Base-by-base conservation (phyloP, 2,888 invertebrate genomes). In the Zaprionus bogoriensis region DNA sequence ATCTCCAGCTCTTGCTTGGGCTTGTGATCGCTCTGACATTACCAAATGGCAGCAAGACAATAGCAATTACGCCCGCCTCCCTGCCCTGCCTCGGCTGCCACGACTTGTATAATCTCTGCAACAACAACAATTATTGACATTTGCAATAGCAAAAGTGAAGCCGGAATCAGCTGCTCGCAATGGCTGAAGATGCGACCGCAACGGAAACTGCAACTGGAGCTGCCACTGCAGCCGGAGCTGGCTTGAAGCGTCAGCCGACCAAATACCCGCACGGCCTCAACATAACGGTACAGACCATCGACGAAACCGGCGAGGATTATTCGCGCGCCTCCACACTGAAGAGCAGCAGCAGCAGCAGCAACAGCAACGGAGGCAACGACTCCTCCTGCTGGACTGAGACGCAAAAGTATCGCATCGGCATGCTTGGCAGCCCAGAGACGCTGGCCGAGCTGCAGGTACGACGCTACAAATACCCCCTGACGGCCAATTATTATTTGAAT, bases 231-330 rank as follows among this genome's bases (percentile, higher is more conserved):
- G 46, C 38, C n/a, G 39, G 39, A 19, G 5, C 12, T 10, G 42
- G 25, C 14, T 7, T 89, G 59, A 74, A 81, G 19, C 82, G 89
- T 0, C 89, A 89, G 70, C 75, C 89, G 48, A 89, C 89, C 25
- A 89, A 86, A 63, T 89, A 89, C 74, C 89, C 89, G 10, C 89
- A 89, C 50, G 89, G 89, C 7, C 72, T 89, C 41, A 86, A 82
- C 53, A 82, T 89, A 51, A 88, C 82, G 7, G 87, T 88, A 23
- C 87, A 89, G 54, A 87, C 88, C 1, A 48, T 82, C 32, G 81
- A 67, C 1, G 76, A 74, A 10, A 54, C 36, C 14, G 25, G 52
- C 10, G 71, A 77, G 28, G 76, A 74, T 22, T 87, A 83, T 42
- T 78, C 86, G 27, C 69, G 80, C 52, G 75, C 82, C 28, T 80